Evolutionary conservation across 2,113 vertebrate species (phyloP).

Genomic region (Notiomystis cincta): DNA sequence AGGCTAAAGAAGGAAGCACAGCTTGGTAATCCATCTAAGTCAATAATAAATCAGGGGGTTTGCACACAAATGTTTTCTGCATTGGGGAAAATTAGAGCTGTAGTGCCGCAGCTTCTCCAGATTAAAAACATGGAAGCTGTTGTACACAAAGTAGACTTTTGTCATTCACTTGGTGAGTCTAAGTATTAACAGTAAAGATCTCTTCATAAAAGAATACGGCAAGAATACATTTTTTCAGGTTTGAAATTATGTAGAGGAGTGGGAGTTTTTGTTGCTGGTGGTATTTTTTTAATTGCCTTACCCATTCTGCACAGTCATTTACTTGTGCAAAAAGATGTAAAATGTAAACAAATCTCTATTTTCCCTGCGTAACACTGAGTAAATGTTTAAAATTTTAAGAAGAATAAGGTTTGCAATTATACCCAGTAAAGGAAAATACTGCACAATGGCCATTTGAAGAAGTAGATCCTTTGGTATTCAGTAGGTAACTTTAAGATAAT

Average conservation of each 20-base stretch:
- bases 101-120: not conserved
- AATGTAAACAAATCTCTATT: not conserved
- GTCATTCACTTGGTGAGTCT: not conserved
- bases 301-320: not conserved
- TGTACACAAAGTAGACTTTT: not conserved
- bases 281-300: not conserved
- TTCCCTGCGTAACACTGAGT: not conserved
- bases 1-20: constrained; percentile 45
- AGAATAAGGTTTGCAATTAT: not conserved
- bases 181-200: not conserved
- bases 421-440: not conserved
- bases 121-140: not conserved
- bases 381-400: not conserved
- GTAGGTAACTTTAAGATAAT: not conserved
- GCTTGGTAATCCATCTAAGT: constrained; percentile 50
- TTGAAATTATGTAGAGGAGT: not conserved
- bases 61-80: not conserved
- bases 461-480: not conserved
- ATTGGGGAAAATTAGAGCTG: not conserved
- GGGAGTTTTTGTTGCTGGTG: not conserved
- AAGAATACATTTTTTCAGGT: not conserved
- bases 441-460: not conserved
- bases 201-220: not conserved
- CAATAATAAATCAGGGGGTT: constrained; percentile 41
- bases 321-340: not conserved